Base-by-base conservation (phyloP, 2,113 vertebrate species). In the Leptocoma aspasia region DNA sequence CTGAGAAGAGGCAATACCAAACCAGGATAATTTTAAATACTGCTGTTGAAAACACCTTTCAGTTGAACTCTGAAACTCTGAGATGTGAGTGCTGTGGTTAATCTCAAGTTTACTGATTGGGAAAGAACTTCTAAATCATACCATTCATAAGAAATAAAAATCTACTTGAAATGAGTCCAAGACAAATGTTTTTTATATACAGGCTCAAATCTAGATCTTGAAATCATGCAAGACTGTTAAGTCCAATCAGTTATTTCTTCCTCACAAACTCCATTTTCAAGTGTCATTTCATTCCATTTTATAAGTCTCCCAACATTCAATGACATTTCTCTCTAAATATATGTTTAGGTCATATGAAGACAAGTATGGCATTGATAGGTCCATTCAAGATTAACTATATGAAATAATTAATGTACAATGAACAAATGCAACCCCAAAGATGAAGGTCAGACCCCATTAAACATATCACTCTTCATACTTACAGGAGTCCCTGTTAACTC, bases 81-180 rank as follows among this genome's bases (percentile, higher is more conserved):
- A 89, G 71, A 91, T 77, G 47, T 70, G 50, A 77, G 50, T 1
- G 7, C 42, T 47, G 28, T 71, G 68, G 52, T 86, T 91, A 93
- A 81, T 75, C 72, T 94, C 60, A 83, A 88, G 64, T 56, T 76
- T 57, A 45, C 52, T 83, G 82, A 90, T 89, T 89, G 60, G 47
- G 42, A 96, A 92, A 85, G 68, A 86, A 82, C 75, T 91, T 89
- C 66, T 88, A 85, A 95, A 90, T 88, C 89, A 76, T 82, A 66
- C 21, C 79, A 89, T 80, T 95, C 76, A 60, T 78, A 81, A 83
- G 75, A 86, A 83, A 90, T 37, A 76, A 91, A 97, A 88, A 96
- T 86, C 57, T 47, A 60, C 60, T 70, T 16, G 28, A 85, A 91
- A 88, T 27, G 56, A 88, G 31, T 73, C 88, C 88, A 95, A 94